A percentile compares a stretch with the other conserved stretches of the same genome.
Evolutionary conservation across 2,888 invertebrate species (phyloP).

Genomic region (Bimastos eiseni): DNA sequence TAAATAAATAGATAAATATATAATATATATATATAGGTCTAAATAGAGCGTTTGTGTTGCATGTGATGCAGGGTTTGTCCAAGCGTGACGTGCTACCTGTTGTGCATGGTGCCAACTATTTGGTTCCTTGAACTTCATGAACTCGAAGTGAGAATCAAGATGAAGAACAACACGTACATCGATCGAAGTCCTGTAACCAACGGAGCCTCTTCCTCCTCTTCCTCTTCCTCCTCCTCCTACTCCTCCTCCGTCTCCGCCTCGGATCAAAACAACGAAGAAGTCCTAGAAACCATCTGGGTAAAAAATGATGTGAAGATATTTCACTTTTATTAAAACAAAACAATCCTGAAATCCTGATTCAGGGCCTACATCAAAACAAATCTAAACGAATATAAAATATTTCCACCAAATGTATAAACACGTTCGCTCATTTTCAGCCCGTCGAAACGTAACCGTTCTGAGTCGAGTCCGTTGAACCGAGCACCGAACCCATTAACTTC

Average conservation of each 20-base stretch:
- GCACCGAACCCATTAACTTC: too few relatives aligned
- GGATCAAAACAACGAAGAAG: neutral
- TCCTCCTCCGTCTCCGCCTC: neutral
- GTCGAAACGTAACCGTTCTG: too few relatives aligned
- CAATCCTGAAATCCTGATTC: too few relatives aligned
- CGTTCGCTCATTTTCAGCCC: too few relatives aligned
- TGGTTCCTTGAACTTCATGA: conserved; percentile 90
- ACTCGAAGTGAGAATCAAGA: conserved; percentile 73
- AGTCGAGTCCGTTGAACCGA: too few relatives aligned
- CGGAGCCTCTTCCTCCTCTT: neutral
- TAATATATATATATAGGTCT: neutral
- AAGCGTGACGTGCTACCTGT: conserved; percentile 86
- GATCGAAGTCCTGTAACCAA: conserved; percentile 51
- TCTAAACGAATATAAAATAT: too few relatives aligned
- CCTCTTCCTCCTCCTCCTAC: neutral
- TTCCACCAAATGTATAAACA: too few relatives aligned
- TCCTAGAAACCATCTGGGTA: conserved; percentile 16
- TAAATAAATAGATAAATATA: too few relatives aligned
- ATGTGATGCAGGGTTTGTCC: conserved; percentile 80
- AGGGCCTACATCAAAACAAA: too few relatives aligned
- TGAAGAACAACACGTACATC: neutral
- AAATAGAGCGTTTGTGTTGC: neutral
- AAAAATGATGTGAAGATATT: too few relatives aligned
- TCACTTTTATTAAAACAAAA: too few relatives aligned
- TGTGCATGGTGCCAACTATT: conserved; percentile 87